Conservation (phyloP, 1,140 invertebrate genomes). For the Cepaea nemoralis region DNA sequence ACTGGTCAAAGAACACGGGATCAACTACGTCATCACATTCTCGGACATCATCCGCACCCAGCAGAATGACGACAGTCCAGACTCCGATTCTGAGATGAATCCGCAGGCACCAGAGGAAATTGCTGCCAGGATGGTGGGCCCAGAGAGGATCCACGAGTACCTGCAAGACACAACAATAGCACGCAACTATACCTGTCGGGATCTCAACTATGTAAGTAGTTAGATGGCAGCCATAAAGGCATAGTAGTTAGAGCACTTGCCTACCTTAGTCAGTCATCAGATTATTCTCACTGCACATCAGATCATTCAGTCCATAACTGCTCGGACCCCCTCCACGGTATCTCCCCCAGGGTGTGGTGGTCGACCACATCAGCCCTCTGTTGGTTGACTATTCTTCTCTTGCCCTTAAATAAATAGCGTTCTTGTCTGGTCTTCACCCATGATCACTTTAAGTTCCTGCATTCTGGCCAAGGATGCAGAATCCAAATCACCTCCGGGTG, state of each 20-base stretch:
- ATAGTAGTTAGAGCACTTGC: background rate
- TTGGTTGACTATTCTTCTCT: too few relatives aligned
- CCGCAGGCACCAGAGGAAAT: conserved; percentile 36
- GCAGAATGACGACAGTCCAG: background rate
- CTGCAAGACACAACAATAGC: conserved; percentile 35
- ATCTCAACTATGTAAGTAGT: conserved; percentile 46
- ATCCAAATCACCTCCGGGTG: too few relatives aligned
- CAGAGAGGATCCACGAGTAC: conserved; percentile 37
- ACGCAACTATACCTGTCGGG: conserved; percentile 39
- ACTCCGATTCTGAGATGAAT: background rate
- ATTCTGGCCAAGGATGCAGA: too few relatives aligned
- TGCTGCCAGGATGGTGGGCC: conserved; percentile 42
- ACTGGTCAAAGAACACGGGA: background rate
- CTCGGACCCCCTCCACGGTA: too few relatives aligned
- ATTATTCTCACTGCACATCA: too few relatives aligned
- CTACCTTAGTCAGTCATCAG: too few relatives aligned
- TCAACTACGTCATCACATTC: conserved; percentile 37
- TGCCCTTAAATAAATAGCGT: too few relatives aligned
- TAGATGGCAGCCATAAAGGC: background rate
- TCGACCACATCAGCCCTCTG: too few relatives aligned
- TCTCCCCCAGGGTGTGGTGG: too few relatives aligned
- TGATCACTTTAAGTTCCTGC: too few relatives aligned
- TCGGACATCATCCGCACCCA: conserved; percentile 23
- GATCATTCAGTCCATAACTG: too few relatives aligned
- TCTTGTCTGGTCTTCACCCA: too few relatives aligned